Conservation (phyloP, 2,888 invertebrate genomes). For the Drosophila nigritarsus region DNA sequence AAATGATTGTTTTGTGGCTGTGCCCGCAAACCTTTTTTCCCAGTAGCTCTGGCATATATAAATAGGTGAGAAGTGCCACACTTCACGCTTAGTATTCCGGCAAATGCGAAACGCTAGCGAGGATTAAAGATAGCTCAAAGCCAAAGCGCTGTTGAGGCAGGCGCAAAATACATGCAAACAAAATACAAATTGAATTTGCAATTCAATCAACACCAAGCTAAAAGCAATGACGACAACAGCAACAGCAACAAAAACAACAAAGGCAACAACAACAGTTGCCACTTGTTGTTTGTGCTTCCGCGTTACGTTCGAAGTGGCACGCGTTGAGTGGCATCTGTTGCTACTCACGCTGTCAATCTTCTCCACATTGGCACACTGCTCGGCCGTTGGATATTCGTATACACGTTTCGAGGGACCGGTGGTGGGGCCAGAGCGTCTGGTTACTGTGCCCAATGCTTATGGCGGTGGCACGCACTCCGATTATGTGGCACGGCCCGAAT, state of each 20-base stretch:
- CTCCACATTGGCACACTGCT: slow-evolving; percentile 50
- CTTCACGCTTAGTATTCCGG: slow-evolving; percentile 77
- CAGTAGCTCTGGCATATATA: slow-evolving; percentile 61
- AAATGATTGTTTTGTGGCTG: slow-evolving; percentile 43
- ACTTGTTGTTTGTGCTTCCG: slow-evolving; percentile 71
- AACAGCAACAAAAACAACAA: slow-evolving; percentile 19
- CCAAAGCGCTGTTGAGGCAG: slow-evolving; percentile 13
- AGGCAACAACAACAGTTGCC: slow-evolving; percentile 20
- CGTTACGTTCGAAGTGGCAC: slow-evolving; percentile 58
- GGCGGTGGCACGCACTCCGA: slow-evolving; percentile 87
- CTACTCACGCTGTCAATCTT: slow-evolving; percentile 51
- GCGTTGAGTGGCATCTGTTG: slow-evolving; percentile 46
- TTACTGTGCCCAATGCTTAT: slow-evolving; percentile 78
- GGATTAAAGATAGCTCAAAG: slow-evolving; percentile 36
- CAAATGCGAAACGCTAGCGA: slow-evolving; percentile 35
- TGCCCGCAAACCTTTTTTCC: slow-evolving; percentile 49
- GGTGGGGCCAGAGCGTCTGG: slow-evolving; percentile 87
- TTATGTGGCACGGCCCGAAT: slow-evolving; percentile 91
- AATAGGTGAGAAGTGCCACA: slow-evolving; percentile 79
- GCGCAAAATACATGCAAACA: not conserved
- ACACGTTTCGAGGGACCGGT: slow-evolving; percentile 91
- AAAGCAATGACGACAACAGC: slow-evolving; percentile 59
- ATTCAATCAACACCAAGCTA: slow-evolving; percentile 38
- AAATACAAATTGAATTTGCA: slow-evolving; percentile 26
- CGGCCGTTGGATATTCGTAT: slow-evolving; percentile 88